Conservation (phyloP, 2,888 invertebrate species). For the Galeopsomyia nigrocyanea region DNA sequence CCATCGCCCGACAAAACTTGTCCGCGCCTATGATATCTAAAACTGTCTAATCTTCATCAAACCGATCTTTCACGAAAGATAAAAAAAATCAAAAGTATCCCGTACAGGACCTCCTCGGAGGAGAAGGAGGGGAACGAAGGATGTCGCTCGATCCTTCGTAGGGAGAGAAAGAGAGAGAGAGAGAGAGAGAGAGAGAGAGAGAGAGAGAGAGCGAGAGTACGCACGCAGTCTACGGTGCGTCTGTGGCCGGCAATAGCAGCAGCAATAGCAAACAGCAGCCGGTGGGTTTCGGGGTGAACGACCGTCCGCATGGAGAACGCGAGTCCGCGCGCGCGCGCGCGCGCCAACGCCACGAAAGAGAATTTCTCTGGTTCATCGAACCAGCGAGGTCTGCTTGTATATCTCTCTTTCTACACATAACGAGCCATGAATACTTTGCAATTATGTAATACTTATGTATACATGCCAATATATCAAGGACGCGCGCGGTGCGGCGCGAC, state of each 20-base stretch:
- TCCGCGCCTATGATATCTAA: too few relatives aligned
- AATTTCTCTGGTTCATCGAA: slow-evolving; percentile 50
- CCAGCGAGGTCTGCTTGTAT: slow-evolving; percentile 35
- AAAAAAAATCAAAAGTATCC: too few relatives aligned
- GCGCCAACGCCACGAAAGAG: slow-evolving; percentile 44
- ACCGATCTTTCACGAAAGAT: neutral
- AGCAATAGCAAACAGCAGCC: too few relatives aligned
- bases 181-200: slow-evolving; percentile 44
- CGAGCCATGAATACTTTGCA: too few relatives aligned
- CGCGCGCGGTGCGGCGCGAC: neutral
- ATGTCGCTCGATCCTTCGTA: neutral
- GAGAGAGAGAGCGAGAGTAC: slow-evolving; percentile 22
- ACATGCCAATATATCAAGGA: neutral
- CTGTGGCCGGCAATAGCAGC: slow-evolving; percentile 53
- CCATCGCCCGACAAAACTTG: too few relatives aligned
- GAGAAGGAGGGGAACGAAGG: slow-evolving; percentile 22
- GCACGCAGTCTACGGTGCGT: slow-evolving; percentile 59
- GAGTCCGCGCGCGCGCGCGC: slow-evolving; percentile 38
- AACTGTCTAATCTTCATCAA: neutral
- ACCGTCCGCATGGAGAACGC: slow-evolving; percentile 63
- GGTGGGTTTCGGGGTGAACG: slow-evolving; percentile 56
- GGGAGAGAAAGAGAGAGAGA: slow-evolving; percentile 28
- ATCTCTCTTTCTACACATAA: too few relatives aligned
- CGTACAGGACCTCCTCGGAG: neutral
- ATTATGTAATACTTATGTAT: too few relatives aligned